Evolutionary conservation across 30 jellyfish, hydroid and myxozoan species (phyloP).

Genomic region (Cassiopea andromeda): DNA sequence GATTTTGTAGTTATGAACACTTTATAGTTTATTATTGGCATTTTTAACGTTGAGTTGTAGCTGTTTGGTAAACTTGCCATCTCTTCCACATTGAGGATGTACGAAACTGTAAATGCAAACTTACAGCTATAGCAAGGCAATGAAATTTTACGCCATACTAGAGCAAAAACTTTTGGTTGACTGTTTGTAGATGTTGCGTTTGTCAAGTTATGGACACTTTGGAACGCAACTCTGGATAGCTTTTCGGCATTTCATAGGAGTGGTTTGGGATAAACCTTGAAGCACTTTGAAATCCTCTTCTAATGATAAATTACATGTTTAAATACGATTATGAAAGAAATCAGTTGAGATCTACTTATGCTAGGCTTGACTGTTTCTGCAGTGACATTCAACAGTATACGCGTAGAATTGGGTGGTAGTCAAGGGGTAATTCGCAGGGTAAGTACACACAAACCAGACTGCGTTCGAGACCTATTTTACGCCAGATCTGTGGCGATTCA

Average conservation of each 20-base stretch:
- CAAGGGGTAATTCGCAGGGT: no score
- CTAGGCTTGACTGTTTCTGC: neutral
- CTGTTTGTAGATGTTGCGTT: neutral
- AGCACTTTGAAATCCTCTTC: neutral
- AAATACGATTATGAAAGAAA: neutral
- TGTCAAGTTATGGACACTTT: conserved; percentile 8
- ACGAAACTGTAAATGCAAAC: no score
- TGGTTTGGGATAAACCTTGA: conserved; percentile 6
- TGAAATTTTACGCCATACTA: neutral
- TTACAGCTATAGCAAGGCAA: neutral
- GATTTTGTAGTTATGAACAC: no score
- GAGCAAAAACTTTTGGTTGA: neutral
- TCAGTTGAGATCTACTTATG: neutral
- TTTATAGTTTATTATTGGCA: no score
- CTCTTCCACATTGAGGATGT: no score
- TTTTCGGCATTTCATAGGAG: conserved; percentile 9
- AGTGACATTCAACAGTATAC: neutral
- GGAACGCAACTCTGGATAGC: neutral
- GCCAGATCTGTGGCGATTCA: no score
- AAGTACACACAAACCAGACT: no score
- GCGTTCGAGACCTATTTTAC: no score
- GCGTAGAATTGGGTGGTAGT: no score
- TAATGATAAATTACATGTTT: neutral
- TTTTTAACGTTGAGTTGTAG: no score
- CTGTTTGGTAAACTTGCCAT: no score